Evolutionary conservation across 2,888 invertebrate species (phyloP).

Genomic region (Kryphioiulus occultus): DNA sequence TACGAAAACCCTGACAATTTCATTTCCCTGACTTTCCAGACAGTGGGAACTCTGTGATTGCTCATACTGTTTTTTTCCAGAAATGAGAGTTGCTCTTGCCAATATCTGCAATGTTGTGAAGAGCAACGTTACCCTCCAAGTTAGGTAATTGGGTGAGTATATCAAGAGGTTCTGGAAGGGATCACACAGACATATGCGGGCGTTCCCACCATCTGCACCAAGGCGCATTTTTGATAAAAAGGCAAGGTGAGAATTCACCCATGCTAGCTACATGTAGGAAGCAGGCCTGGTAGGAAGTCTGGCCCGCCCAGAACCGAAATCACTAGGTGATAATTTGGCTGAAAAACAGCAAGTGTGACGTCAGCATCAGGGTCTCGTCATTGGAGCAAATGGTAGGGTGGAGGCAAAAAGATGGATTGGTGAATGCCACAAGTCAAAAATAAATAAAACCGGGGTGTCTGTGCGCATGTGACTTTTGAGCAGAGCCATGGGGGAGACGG

Average conservation of each 20-base stretch:
- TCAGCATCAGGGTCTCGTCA: background rate
- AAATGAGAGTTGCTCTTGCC: background rate
- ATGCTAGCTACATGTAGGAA: too few relatives aligned
- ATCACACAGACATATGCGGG: background rate
- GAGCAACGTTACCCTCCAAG: background rate
- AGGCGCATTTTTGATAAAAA: background rate
- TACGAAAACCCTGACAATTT: too few relatives aligned
- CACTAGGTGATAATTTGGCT: background rate
- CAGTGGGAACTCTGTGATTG: too few relatives aligned
- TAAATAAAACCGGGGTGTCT: conserved; percentile 32
- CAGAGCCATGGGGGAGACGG: background rate
- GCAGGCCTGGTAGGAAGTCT: background rate
- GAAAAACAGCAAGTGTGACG: background rate
- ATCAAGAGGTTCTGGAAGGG: background rate
- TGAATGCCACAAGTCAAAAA: conserved; percentile 40
- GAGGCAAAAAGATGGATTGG: conserved; percentile 14
- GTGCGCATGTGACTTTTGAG: conserved; percentile 24
- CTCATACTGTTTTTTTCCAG: too few relatives aligned
- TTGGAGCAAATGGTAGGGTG: background rate
- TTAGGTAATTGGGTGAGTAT: background rate
- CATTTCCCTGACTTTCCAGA: too few relatives aligned
- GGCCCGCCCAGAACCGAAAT: background rate
- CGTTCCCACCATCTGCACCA: background rate
- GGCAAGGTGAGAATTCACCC: background rate
- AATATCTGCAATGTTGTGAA: background rate